phyloP scores from a whole-genome alignment of 2,797 vertebrate genomes.

The Oreochromis mossambicus region DNA sequence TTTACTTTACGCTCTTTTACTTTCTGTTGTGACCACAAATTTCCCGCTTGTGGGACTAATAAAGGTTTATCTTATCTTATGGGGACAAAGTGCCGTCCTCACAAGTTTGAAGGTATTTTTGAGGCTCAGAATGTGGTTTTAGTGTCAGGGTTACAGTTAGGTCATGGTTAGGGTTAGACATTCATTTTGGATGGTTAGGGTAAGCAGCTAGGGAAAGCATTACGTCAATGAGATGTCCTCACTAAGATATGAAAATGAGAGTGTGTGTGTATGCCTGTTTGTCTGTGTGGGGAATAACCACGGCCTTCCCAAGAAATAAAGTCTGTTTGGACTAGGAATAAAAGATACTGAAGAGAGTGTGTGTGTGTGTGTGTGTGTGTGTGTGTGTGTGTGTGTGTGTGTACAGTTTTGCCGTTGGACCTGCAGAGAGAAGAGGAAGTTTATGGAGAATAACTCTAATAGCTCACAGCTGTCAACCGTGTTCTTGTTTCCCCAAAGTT shows the following conservation, averaged over 20 bases:
- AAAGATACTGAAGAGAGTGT: no score
- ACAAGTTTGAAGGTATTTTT: neutral
- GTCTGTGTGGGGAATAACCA: neutral
- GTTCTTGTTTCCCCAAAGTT: neutral
- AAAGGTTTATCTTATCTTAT: no score
- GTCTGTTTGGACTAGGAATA: neutral
- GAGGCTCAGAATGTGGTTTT: neutral
- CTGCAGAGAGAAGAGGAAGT: constrained; percentile 37
- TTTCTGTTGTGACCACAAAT: no score
- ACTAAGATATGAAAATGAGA: neutral
- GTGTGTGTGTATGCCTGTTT: neutral
- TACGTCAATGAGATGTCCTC: neutral
- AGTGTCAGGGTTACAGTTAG: neutral
- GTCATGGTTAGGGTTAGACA: neutral
- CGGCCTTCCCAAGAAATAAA: neutral
- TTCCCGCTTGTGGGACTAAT: no score
- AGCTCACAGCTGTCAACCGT: constrained; percentile 25
- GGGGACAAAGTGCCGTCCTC: no score
- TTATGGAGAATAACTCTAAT: neutral
- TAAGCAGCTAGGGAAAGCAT: rapidly evolving
- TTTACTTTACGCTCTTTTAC: no score
- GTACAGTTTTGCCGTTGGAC: constrained; percentile 1
- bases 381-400: neutral
- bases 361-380: no score
- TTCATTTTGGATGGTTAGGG: neutral